Base-by-base conservation (phyloP, 2,797 vertebrate species). In the Urophycis tenuis region DNA sequence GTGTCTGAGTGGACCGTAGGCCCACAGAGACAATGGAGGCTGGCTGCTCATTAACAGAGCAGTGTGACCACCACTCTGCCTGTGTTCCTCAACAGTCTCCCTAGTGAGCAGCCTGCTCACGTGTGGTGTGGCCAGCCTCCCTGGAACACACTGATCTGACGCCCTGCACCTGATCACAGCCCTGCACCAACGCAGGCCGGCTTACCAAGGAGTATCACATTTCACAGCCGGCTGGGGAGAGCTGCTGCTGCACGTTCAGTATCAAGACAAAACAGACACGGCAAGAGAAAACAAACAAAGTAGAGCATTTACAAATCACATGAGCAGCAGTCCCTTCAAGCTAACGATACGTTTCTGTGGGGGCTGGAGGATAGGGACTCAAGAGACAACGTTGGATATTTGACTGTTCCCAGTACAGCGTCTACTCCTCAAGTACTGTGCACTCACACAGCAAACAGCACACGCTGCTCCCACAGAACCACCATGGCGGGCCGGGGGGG, bases 131-230 rank as follows among this genome's bases (percentile, higher is more conserved):
- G 17, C n/a, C n/a, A 30, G 12, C 71, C 71, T 60, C 70, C 3
- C 78, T 76, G 71, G 89, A 90, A 90, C 86, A 90, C 75, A 83
- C 79, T 85, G 90, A 81, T 82, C 90, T 86, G 79, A 85, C n/a
- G n/a, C n/a, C n/a, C n/a, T n/a, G n/a, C n/a, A n/a, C n/a, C n/a
- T n/a, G n/a, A n/a, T n/a, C n/a, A n/a, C n/a, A n/a, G n/a, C n/a
- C n/a, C n/a, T n/a, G n/a, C n/a, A n/a, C n/a, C n/a, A n/a, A n/a
- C n/a, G n/a, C n/a, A n/a, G n/a, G n/a, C n/a, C n/a, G 89, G 88
- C 89, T 91, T 92, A 91, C 75, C 83, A 89, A 91, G 32, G 85
- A 87, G 85, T 88, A 89, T 91, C 91, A 76, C 74, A 80, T 92
- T 92, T 90, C 90, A 82, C 81, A 36, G 78, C 77, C 74, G n/a